Conservation (phyloP, 2,797 vertebrate genomes). For the Myripristis murdjan region DNA sequence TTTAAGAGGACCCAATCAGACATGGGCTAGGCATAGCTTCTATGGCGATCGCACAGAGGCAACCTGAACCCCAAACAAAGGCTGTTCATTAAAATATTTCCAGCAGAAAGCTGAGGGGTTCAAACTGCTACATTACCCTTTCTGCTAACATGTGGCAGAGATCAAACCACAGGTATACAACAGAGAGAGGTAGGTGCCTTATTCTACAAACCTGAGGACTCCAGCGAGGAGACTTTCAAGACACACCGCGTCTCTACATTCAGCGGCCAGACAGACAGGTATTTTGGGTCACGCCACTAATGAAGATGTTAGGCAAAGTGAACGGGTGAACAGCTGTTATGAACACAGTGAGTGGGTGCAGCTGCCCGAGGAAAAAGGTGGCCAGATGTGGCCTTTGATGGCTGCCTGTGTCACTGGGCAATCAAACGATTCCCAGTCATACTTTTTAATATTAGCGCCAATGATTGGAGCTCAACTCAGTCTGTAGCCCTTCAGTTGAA, state of each 20-base stretch:
- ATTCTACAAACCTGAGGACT: slow-evolving; percentile 55
- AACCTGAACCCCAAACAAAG: slow-evolving; percentile 82
- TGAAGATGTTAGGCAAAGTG: slow-evolving; percentile 65
- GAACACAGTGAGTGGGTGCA: slow-evolving; percentile 64
- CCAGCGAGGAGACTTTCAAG: slow-evolving; percentile 57
- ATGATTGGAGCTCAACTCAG: slow-evolving; percentile 62
- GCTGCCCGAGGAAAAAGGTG: slow-evolving; percentile 33
- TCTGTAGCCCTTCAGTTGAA: slow-evolving; percentile 58
- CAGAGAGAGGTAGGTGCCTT: slow-evolving; percentile 52
- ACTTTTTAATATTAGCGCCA: slow-evolving; percentile 59
- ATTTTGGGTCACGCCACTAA: slow-evolving; percentile 75
- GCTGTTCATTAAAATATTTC: slow-evolving; percentile 88
- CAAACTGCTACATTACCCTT: slow-evolving; percentile 74
- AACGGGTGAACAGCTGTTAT: slow-evolving; percentile 63
- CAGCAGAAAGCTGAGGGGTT: slow-evolving; percentile 76
- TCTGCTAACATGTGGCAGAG: slow-evolving; percentile 67
- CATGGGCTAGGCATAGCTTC: slow-evolving; percentile 49
- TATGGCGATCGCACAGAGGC: slow-evolving; percentile 68
- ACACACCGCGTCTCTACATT: slow-evolving; percentile 44
- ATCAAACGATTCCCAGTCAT: slow-evolving; percentile 65
- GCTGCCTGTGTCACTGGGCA: slow-evolving; percentile 61
- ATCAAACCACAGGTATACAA: slow-evolving; percentile 74
- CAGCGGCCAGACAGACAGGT: slow-evolving; percentile 40
- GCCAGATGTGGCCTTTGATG: slow-evolving; percentile 77
- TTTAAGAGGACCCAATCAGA: slow-evolving; percentile 82